Conservation (phyloP, 2,113 vertebrate genomes). For the Pygoscelis antarcticus region DNA sequence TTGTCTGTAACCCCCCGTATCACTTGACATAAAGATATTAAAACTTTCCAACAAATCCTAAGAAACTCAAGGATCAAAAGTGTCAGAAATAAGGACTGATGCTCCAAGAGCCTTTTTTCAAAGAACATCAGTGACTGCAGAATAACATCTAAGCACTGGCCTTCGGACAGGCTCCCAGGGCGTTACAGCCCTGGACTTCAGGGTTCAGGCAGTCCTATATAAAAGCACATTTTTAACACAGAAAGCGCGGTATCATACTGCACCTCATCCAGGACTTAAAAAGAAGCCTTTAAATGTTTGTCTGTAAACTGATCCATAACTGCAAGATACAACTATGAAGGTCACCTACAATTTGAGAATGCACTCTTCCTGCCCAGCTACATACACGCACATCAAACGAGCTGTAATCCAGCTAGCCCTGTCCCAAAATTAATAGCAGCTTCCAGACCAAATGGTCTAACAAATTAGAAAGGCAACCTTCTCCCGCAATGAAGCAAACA, state of each 20-base stretch:
- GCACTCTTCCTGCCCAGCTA: neutral
- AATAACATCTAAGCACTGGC: neutral
- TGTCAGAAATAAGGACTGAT: neutral
- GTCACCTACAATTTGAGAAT: neutral
- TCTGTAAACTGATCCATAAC: neutral
- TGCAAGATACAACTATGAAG: too few species aligned
- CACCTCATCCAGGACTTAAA: neutral
- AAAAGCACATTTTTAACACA: neutral
- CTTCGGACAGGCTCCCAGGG: neutral
- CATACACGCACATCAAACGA: accelerated
- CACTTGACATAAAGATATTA: neutral
- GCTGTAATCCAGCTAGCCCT: neutral
- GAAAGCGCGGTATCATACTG: neutral
- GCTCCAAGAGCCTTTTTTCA: neutral
- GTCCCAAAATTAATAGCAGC: neutral
- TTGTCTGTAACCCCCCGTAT: too few species aligned
- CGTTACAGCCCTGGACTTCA: neutral
- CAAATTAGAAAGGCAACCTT: too few species aligned
- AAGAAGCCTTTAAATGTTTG: neutral
- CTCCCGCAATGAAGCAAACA: neutral
- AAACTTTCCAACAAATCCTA: neutral
- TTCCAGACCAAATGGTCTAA: neutral
- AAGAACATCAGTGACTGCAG: neutral
- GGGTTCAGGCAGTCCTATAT: neutral
- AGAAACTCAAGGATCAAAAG: neutral